These are phyloP conservation scores for Hemistola chrysoprasaria DNA, from an alignment of 2,888 invertebrate genomes.

Conservation along the genomic window DNA sequence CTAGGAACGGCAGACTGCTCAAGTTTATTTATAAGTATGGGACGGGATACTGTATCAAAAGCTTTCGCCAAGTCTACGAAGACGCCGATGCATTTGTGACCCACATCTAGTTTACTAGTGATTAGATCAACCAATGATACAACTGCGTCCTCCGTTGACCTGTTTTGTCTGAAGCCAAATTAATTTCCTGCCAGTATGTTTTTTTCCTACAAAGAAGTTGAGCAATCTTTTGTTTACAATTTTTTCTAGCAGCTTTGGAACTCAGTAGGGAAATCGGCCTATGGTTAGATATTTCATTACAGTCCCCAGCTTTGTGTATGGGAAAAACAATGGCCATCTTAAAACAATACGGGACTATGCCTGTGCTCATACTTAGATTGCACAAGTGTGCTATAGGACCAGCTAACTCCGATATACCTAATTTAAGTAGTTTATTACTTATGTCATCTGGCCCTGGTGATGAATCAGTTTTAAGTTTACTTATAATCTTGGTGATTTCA, in stretches of 20 bases:
- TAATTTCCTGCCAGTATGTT: background rate
- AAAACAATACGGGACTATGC: background rate
- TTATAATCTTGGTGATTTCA: no score
- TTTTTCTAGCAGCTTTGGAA: background rate
- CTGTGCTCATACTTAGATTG: background rate
- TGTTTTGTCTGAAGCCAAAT: background rate
- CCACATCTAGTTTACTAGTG: no score
- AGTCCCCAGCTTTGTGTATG: background rate
- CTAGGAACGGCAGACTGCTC: slow-evolving; percentile 13
- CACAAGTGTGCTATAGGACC: background rate
- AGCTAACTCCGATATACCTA: background rate
- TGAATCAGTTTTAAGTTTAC: no score
- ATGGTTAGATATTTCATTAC: background rate
- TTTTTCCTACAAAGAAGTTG: background rate
- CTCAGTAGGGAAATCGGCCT: background rate
- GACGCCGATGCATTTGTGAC: no score
- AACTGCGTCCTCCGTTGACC: no score
- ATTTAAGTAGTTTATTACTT: background rate
- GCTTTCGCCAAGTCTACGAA: slow-evolving; percentile 19
- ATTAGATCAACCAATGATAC: no score
- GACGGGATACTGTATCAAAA: slow-evolving; percentile 17
- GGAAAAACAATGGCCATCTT: background rate
- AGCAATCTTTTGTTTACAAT: background rate
- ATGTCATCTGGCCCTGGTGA: background rate
- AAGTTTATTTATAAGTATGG: slow-evolving; percentile 15